Evolutionary conservation across 1,140 invertebrate species (phyloP).

Genomic region (Zaprionus taronus): DNA sequence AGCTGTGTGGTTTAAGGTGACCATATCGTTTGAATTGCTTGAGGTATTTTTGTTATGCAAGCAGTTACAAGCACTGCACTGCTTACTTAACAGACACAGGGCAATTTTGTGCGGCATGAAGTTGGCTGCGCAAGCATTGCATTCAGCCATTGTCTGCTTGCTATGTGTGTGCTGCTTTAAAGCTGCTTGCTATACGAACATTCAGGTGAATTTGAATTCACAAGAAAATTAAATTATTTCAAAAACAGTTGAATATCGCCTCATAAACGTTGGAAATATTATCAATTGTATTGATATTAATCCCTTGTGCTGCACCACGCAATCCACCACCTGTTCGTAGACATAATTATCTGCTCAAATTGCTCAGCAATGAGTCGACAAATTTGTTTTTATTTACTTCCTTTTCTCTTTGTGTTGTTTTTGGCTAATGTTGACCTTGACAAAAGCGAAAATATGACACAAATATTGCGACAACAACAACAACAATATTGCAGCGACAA

Average conservation of each 20-base stretch:
- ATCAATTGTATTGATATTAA: neutral
- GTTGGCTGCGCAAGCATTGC: neutral
- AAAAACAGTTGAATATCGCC: neutral
- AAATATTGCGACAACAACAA: conserved; percentile 51
- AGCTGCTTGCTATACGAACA: neutral
- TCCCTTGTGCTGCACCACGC: neutral
- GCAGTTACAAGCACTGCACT: too few relatives aligned
- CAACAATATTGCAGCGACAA: conserved; percentile 10
- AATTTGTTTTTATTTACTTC: neutral
- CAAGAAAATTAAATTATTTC: neutral
- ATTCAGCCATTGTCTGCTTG: conserved; percentile 1
- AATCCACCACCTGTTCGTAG: neutral
- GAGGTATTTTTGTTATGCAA: neutral
- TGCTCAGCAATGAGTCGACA: conserved; percentile 11
- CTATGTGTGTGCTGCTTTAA: neutral
- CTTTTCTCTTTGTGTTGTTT: conserved; percentile 20
- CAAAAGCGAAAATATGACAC: conserved; percentile 60
- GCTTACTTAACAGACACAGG: neutral
- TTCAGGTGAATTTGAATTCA: conserved; percentile 3
- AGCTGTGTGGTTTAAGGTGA: conserved; percentile 4
- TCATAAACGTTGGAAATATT: neutral
- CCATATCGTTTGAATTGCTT: neutral
- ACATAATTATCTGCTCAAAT: conserved; percentile 11
- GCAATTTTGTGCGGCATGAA: neutral
- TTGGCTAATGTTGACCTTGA: conserved; percentile 57